These are phyloP conservation scores for Molothrus aeneus DNA, from an alignment of 2,797 vertebrate species.

Conservation along the genomic window DNA sequence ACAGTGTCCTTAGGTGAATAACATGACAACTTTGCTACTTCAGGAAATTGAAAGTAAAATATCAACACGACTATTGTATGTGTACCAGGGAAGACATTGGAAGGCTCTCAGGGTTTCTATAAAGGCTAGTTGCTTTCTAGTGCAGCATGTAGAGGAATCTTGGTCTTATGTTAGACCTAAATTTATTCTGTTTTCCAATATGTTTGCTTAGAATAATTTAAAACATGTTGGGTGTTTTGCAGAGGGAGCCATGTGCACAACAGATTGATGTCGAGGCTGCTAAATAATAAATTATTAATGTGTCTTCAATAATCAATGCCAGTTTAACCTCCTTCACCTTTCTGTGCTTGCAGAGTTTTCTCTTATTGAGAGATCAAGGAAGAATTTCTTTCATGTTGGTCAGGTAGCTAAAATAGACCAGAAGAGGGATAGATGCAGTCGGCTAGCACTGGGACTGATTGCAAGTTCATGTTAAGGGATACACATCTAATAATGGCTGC, in stretches of 20 bases:
- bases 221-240: not conserved
- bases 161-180: not conserved
- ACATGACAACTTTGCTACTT: not conserved
- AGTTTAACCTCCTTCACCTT: slow-evolving; percentile 41
- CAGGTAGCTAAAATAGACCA: not conserved
- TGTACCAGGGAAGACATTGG: not conserved
- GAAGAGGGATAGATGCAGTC: slow-evolving; percentile 14
- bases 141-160: not conserved
- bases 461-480: not conserved
- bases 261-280: not conserved
- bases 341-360: slow-evolving; percentile 8
- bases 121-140: not conserved
- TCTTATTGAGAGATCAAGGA: slow-evolving; percentile 56
- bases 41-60: not conserved
- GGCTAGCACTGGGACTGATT: not conserved
- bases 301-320: slow-evolving; percentile 28
- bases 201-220: not conserved
- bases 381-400: slow-evolving; percentile 27
- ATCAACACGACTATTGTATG: not conserved
- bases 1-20: not conserved
- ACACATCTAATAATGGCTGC: not conserved
- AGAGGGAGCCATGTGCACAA: not conserved
- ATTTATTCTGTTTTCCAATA: not conserved
- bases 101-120: not conserved
- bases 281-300: slow-evolving; percentile 45